A percentile compares a stretch with the other conserved stretches of the same genome.
Conservation (phyloP, 2,113 vertebrate species). For the Pollimyrus isidori region DNA sequence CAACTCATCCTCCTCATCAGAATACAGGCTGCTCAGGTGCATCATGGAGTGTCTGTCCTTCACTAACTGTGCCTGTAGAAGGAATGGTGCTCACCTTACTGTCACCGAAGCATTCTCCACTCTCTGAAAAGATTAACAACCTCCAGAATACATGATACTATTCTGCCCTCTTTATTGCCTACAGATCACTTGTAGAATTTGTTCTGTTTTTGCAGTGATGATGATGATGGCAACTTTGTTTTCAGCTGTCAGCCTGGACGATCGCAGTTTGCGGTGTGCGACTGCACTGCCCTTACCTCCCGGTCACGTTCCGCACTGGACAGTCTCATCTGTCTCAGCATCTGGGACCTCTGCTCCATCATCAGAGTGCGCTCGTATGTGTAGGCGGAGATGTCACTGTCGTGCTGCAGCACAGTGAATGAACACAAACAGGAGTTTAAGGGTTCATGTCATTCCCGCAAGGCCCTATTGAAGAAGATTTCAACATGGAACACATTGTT, state of each 20-base stretch:
- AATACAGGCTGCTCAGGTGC: conserved; percentile 84
- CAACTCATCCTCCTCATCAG: conserved; percentile 84
- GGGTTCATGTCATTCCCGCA: neutral
- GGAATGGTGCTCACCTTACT: neutral
- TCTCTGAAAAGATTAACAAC: neutral
- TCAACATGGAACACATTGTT: neutral
- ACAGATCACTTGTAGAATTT: neutral
- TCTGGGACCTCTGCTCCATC: conserved; percentile 99
- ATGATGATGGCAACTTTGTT: neutral
- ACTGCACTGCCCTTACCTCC: conserved; percentile 64
- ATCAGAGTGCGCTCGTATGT: conserved; percentile 94
- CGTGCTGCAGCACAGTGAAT: conserved; percentile 60
- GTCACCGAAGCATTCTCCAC: neutral
- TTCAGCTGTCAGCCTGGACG: neutral
- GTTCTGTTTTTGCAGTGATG: neutral
- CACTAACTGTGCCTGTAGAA: conserved; percentile 80
- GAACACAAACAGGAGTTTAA: neutral
- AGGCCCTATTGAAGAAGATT: no score
- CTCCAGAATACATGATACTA: neutral
- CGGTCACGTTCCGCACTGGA: conserved; percentile 86
- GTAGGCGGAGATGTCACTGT: conserved; percentile 96
- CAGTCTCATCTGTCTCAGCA: conserved; percentile 92
- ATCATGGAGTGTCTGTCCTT: conserved; percentile 91
- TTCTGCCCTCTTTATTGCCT: neutral
- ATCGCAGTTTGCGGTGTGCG: neutral